Evolutionary conservation across 2,888 invertebrate species (phyloP).

Genomic region (Himalopsyche tibetana): DNA sequence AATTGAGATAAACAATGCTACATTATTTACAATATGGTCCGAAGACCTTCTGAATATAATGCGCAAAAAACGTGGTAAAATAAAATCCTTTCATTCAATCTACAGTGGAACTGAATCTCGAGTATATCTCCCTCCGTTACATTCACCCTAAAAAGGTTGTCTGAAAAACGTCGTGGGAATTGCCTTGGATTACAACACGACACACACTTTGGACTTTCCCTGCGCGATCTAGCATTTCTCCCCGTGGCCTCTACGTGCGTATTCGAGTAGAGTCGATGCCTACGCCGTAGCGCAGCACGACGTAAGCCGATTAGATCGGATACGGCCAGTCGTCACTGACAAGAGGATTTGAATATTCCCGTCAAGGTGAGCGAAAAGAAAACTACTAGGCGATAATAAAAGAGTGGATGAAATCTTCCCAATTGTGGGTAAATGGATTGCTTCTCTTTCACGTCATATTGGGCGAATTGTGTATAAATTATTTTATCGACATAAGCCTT

Average conservation of each 20-base stretch:
- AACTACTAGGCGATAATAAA: not conserved
- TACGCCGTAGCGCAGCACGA: constrained; percentile 6
- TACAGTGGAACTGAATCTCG: too few relatives aligned
- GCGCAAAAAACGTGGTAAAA: too few relatives aligned
- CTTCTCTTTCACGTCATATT: too few relatives aligned
- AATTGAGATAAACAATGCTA: too few relatives aligned
- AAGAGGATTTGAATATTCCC: constrained; percentile 22
- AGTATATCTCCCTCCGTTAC: not conserved
- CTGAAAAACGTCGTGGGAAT: constrained; percentile 28
- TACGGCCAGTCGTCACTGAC: not conserved
- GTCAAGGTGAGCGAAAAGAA: not conserved
- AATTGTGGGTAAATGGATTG: not conserved
- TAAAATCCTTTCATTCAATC: too few relatives aligned
- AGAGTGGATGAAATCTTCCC: not conserved
- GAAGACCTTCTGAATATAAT: too few relatives aligned
- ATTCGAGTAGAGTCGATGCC: not conserved
- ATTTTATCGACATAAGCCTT: too few relatives aligned
- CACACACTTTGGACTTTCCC: constrained; percentile 24
- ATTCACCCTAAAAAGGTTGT: not conserved
- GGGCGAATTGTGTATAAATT: too few relatives aligned
- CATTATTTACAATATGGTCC: too few relatives aligned
- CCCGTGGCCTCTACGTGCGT: constrained; percentile 2
- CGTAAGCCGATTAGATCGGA: constrained; percentile 12
- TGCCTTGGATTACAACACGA: constrained; percentile 2
- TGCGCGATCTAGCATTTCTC: not conserved